Evolutionary conservation across 2,888 invertebrate genomes (phyloP), one percentile per base, ranked within the genome.

Genomic region (Therioaphis trifolii): DNA sequence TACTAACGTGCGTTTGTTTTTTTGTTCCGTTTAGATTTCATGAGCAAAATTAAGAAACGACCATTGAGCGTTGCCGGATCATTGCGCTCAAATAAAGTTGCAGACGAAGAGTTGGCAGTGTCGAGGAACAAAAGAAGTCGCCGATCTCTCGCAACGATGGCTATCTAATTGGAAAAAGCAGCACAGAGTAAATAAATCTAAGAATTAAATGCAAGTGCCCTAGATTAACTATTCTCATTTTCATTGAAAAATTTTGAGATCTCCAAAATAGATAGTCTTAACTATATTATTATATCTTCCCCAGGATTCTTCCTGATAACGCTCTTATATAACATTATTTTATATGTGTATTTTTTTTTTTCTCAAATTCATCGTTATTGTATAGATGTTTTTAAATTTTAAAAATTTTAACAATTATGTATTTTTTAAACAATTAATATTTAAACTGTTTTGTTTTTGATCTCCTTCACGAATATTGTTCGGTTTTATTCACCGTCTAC

Each of bases 311-410:
- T 71, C 69, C 43, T 27, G 40, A 21, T 15, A 24, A 43, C 35
- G 27, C 61, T n/a, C 15, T 61, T 72, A 58, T 72, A 80, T 52
- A 18, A 35, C 40, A 82, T 79, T 79, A 79, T 74, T 82, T 79
- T 82, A 27, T 55, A n/a, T 82, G 61, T 82, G 66, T 82, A 74
- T 72, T 55, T 80, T 71, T 58, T 78, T 80, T 79, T 79, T 72
- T 69, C 11, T 40, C 40, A 27, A 79, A 3, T 49, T 61, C 61
- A 49, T 82, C 72, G 82, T 82, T 82, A 80, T 82, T 82, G 82
- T 82, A 82, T 35, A 82, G 82, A 63, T 82, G 82, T 82, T 82
- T 82, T 63, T 74, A 72, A 82, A 82, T 82, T 82, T 82, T 82
- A 61, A 80, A 79, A 71, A 71, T 72, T 74, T 80, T 80, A 72